phyloP scores from a whole-genome alignment of 2,797 vertebrate species.

The Gastrophryne carolinensis region DNA sequence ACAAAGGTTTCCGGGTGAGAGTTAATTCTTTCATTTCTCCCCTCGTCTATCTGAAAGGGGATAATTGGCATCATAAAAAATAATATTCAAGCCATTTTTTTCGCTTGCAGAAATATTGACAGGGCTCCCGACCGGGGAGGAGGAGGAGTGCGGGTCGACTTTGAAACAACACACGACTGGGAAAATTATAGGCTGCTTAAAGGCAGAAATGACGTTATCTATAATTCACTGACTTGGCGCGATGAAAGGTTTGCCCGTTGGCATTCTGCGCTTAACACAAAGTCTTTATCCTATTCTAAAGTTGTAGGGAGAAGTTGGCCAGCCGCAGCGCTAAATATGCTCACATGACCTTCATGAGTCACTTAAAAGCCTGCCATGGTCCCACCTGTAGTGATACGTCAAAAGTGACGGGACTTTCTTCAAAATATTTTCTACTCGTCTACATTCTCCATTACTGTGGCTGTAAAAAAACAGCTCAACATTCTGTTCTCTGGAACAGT shows the following conservation, averaged over 20 bases:
- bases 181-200: not conserved
- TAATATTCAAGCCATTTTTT: constrained; percentile 9
- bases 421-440: too few species aligned
- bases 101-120: not conserved
- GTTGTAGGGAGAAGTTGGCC: not conserved
- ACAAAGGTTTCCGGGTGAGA: not conserved
- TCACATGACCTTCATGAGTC: not conserved
- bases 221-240: not conserved
- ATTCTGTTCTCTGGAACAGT: too few species aligned
- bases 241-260: not conserved
- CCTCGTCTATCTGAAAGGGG: not conserved
- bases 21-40: not conserved
- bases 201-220: not conserved
- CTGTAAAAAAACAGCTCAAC: too few species aligned
- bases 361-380: not conserved
- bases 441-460: too few species aligned
- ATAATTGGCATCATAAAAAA: constrained; percentile 9
- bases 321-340: not conserved
- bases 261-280: not conserved
- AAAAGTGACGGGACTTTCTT: too few species aligned
- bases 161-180: not conserved
- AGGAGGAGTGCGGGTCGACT: not conserved
- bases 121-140: not conserved
- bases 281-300: not conserved
- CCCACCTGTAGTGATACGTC: too few species aligned